These are phyloP conservation scores for Stegastes partitus DNA, from an alignment of 2,113 vertebrate species.

Conservation along the genomic window DNA sequence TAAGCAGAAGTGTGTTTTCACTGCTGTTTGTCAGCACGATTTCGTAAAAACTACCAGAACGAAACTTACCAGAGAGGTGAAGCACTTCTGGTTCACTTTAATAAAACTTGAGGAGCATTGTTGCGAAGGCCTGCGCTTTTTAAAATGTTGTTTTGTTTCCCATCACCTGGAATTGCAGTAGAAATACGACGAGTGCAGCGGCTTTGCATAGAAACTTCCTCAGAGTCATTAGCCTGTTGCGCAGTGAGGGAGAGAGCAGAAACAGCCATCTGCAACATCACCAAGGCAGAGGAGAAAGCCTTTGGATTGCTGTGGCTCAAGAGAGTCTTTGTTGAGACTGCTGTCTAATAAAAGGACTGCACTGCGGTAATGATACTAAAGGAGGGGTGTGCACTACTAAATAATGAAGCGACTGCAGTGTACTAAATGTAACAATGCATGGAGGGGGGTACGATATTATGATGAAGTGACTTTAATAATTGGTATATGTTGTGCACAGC, in stretches of 20 bases:
- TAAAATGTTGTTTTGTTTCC: not conserved
- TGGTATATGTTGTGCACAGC: not conserved
- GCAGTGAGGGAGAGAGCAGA: not conserved
- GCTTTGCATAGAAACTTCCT: constrained; percentile 5
- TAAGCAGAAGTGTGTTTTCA: too few relatives aligned
- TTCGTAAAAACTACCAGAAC: too few relatives aligned
- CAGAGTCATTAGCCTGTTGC: constrained; percentile 4
- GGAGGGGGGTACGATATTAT: not conserved
- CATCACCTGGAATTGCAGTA: too few relatives aligned
- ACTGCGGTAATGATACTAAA: constrained; percentile 68
- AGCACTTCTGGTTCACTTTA: too few relatives aligned
- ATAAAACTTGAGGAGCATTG: too few relatives aligned
- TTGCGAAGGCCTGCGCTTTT: not conserved
- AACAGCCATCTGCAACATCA: constrained; percentile 22
- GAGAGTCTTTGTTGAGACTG: constrained; percentile 56
- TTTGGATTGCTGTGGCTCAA: constrained; percentile 43
- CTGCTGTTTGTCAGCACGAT: too few relatives aligned
- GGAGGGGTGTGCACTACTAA: constrained; percentile 57
- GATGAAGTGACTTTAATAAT: constrained; percentile 17
- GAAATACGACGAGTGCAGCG: not conserved
- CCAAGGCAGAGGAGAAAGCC: constrained; percentile 10
- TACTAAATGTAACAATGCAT: constrained; percentile 50
- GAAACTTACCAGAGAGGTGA: too few relatives aligned
- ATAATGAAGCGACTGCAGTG: constrained; percentile 68
- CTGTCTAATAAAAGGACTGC: constrained; percentile 63